phyloP scores from a whole-genome alignment of 2,888 invertebrate species.

The Ophion obscuratus region DNA sequence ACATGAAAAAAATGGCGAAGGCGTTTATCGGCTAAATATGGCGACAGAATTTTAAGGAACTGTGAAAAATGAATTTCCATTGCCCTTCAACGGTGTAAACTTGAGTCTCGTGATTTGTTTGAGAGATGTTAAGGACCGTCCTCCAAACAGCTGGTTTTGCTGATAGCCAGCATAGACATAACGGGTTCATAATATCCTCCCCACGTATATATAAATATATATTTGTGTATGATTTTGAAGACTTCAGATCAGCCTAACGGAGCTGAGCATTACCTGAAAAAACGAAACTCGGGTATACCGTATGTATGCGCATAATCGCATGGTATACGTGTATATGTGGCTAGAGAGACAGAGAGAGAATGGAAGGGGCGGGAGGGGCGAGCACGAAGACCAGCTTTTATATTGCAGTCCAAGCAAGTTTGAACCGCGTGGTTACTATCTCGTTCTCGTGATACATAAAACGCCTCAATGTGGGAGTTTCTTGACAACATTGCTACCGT shows the following conservation, averaged over 20 bases:
- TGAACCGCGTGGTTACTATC: conserved; percentile 41
- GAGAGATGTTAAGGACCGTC: neutral
- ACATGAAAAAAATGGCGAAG: too few relatives aligned
- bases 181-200: conserved; percentile 6
- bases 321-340: conserved; percentile 16
- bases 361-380: neutral
- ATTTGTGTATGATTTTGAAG: conserved; percentile 54
- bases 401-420: conserved; percentile 42
- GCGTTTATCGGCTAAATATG: too few relatives aligned
- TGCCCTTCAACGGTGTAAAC: too few relatives aligned
- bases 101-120: neutral
- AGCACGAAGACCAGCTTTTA: conserved; percentile 38
- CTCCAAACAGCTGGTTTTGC: neutral
- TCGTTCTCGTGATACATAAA: conserved; percentile 46
- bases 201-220: neutral
- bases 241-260: conserved; percentile 60
- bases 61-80: too few relatives aligned
- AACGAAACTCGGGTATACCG: conserved; percentile 40
- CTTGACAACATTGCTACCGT: conserved; percentile 46
- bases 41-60: too few relatives aligned
- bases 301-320: conserved; percentile 44
- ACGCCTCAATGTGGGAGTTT: conserved; percentile 34
- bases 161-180: neutral
- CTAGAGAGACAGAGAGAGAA: neutral
- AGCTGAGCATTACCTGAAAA: conserved; percentile 59